phyloP scores from a whole-genome alignment of 2,113 vertebrate genomes.

The Neolamprologus sp. region DNA sequence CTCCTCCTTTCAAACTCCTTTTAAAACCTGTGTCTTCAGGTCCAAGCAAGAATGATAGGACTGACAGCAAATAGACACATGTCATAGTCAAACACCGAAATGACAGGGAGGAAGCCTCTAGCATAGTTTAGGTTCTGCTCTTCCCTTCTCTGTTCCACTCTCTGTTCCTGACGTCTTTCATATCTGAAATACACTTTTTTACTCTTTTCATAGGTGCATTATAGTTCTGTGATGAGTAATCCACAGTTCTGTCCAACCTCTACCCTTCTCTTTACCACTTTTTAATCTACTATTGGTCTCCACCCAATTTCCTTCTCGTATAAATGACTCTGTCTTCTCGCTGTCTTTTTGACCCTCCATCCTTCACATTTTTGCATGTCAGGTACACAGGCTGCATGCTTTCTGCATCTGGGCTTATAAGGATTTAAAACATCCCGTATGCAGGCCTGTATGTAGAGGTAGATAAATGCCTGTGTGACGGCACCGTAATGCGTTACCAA shows the following conservation, averaged over 20 bases:
- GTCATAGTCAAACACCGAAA: slow-evolving; percentile 21
- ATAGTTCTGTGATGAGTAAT: background rate
- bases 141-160: background rate
- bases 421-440: slow-evolving; percentile 15
- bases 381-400: background rate
- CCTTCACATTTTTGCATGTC: background rate
- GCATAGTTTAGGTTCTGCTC: background rate
- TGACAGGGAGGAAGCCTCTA: slow-evolving; percentile 22
- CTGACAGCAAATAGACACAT: slow-evolving; percentile 39
- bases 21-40: slow-evolving; percentile 11
- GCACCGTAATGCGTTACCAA: slow-evolving; percentile 5
- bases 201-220: background rate
- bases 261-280: background rate
- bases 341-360: background rate
- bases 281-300: background rate
- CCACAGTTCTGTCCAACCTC: background rate
- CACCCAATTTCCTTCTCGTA: background rate
- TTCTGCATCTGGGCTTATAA: slow-evolving; percentile 2
- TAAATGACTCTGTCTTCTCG: background rate
- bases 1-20: background rate
- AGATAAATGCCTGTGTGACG: slow-evolving; percentile 39
- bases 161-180: background rate
- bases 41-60: slow-evolving; percentile 23
- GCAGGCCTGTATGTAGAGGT: slow-evolving; percentile 15
- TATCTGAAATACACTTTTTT: background rate